These are phyloP conservation scores for Sinocyclocheilus grahami DNA, from an alignment of 2,113 vertebrate species.

Conservation along the genomic window DNA sequence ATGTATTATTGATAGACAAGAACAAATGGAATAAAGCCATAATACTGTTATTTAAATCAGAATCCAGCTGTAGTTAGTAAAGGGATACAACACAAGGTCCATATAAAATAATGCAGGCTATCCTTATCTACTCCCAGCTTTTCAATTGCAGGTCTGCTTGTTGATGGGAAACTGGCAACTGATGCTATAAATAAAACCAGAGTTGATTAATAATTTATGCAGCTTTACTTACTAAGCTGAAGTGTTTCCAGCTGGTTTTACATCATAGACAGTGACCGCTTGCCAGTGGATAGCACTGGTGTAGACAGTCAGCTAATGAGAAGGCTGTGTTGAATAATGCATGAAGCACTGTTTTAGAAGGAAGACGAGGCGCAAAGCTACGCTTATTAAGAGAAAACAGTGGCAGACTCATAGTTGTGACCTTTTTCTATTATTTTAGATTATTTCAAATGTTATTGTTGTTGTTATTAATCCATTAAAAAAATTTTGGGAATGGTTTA, in stretches of 20 bases:
- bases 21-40: background rate
- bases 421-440: background rate
- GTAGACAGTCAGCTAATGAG: slow-evolving; percentile 26
- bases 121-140: background rate
- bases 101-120: background rate
- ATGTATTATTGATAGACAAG: background rate
- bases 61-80: background rate
- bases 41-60: background rate
- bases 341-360: background rate
- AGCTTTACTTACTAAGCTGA: slow-evolving; percentile 16
- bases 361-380: background rate
- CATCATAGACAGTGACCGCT: slow-evolving; percentile 19
- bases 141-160: background rate
- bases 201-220: slow-evolving; percentile 21
- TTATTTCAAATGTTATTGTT: background rate
- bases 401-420: background rate
- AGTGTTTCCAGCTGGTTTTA: slow-evolving; percentile 36
- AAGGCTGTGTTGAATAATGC: slow-evolving; percentile 21
- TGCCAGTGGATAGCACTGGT: slow-evolving; percentile 1
- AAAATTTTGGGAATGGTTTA: background rate
- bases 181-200: slow-evolving; percentile 19
- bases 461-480: background rate
- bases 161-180: slow-evolving; percentile 12
- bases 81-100: background rate
- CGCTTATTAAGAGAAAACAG: background rate